Evolutionary conservation across 2,888 invertebrate genomes (phyloP).

Genomic region (Morpho deidamia): DNA sequence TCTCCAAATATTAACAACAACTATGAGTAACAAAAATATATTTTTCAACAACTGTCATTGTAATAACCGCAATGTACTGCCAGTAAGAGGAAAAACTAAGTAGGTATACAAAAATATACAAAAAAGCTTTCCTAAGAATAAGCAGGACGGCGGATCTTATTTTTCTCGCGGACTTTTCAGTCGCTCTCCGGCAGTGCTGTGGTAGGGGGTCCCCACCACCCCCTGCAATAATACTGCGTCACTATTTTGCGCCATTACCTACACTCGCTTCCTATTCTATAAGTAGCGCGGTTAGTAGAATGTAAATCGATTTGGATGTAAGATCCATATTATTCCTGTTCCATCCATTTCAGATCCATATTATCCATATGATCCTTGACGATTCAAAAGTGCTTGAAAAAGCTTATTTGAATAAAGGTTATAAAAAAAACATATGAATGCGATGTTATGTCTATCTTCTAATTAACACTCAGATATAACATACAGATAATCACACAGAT

Average conservation of each 20-base stretch:
- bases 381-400: too few relatives aligned
- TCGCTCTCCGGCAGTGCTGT: constrained; percentile 56
- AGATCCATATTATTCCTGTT: background rate
- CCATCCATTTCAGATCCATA: too few relatives aligned
- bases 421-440: too few relatives aligned
- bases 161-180: constrained; percentile 79
- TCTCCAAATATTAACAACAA: too few relatives aligned
- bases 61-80: too few relatives aligned
- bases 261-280: constrained; percentile 78
- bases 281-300: constrained; percentile 64
- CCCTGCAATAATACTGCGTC: constrained; percentile 80
- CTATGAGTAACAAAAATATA: constrained; percentile 10
- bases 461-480: too few relatives aligned
- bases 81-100: constrained; percentile 1
- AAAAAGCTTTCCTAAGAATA: constrained; percentile 72
- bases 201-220: constrained; percentile 50
- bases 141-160: constrained; percentile 78
- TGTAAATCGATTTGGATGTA: constrained; percentile 32
- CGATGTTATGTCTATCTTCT: too few relatives aligned
- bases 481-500: too few relatives aligned
- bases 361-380: too few relatives aligned
- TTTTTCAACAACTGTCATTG: constrained; percentile 28
- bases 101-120: constrained; percentile 61
- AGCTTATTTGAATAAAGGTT: too few relatives aligned
- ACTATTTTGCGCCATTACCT: constrained; percentile 80